These are phyloP conservation scores for Pocillopora damicornis DNA, from an alignment of 64 coral and sea anemone species.

Conservation along the genomic window DNA sequence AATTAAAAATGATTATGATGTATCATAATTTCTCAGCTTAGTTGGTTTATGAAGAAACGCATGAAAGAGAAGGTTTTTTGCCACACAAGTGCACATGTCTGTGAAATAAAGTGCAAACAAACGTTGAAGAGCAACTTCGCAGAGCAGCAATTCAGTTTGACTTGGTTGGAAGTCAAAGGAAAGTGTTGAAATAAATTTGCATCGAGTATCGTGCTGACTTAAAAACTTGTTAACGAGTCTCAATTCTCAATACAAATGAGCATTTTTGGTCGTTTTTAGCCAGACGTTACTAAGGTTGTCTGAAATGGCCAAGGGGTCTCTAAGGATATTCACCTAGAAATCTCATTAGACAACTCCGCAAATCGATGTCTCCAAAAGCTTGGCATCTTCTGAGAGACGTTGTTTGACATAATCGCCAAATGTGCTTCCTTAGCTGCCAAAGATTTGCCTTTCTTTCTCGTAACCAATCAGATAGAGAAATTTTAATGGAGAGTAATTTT, in stretches of 20 bases:
- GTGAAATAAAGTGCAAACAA: neutral
- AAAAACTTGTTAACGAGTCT: neutral
- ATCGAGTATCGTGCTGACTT: neutral
- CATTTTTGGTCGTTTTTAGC: neutral
- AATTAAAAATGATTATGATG: neutral
- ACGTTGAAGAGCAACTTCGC: neutral
- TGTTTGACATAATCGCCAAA: slow-evolving; percentile 5
- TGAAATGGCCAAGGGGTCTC: neutral
- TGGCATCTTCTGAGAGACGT: neutral
- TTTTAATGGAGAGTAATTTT: slow-evolving; percentile 25
- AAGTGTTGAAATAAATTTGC: slow-evolving; percentile 16
- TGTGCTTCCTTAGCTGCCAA: slow-evolving; percentile 2
- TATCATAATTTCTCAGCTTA: slow-evolving; percentile 11
- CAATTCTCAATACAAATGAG: neutral
- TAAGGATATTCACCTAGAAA: slow-evolving; percentile 17
- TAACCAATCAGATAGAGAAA: slow-evolving; percentile 10
- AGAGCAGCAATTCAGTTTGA: neutral
- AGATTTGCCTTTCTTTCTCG: neutral
- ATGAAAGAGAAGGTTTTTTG: neutral
- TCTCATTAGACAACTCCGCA: slow-evolving; percentile 7
- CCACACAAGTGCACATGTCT: neutral
- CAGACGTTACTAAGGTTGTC: neutral
- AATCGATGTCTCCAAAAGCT: slow-evolving; percentile 13
- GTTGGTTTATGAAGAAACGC: neutral
- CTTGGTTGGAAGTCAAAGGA: slow-evolving; percentile 1